Percentiles rank a stretch among this genome's conserved stretches.
These are phyloP conservation scores for Lysandra bellargus DNA, from an alignment of 2,888 invertebrate species.

Conservation along the genomic window DNA sequence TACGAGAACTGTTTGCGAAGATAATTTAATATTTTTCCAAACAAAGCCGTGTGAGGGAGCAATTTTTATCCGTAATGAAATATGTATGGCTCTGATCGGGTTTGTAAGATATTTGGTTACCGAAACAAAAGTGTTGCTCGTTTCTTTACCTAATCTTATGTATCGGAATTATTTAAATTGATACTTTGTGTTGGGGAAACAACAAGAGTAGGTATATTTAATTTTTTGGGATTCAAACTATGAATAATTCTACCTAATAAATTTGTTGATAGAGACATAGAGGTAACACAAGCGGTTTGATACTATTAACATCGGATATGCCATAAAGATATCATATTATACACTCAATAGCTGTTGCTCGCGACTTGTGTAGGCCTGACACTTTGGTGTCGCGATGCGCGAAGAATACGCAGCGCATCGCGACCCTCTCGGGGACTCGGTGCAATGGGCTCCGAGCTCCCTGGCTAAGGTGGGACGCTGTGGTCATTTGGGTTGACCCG, in stretches of 20 bases:
- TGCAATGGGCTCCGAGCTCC: no score
- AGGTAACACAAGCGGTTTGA: no score
- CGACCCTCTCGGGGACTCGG: no score
- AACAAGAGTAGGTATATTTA: not conserved
- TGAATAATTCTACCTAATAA: not conserved
- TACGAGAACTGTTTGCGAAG: not conserved
- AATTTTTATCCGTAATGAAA: not conserved
- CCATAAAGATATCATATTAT: no score
- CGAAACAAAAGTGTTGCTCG: not conserved
- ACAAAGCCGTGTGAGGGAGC: not conserved
- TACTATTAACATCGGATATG: no score
- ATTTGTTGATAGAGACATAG: not conserved
- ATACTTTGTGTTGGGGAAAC: not conserved
- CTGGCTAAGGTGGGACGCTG: no score
- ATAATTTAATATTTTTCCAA: slow-evolving; percentile 10
- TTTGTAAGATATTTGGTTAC: not conserved
- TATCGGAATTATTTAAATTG: not conserved
- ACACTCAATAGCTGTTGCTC: no score
- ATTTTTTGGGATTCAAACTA: not conserved
- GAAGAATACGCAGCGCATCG: no score
- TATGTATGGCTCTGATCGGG: not conserved
- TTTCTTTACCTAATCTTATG: not conserved
- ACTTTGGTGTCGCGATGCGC: no score
- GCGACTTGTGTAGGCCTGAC: no score
- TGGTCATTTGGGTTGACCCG: no score